Base-by-base conservation (phyloP, 1,140 invertebrate genomes). In the Daktulosphaira vitifoliae region DNA sequence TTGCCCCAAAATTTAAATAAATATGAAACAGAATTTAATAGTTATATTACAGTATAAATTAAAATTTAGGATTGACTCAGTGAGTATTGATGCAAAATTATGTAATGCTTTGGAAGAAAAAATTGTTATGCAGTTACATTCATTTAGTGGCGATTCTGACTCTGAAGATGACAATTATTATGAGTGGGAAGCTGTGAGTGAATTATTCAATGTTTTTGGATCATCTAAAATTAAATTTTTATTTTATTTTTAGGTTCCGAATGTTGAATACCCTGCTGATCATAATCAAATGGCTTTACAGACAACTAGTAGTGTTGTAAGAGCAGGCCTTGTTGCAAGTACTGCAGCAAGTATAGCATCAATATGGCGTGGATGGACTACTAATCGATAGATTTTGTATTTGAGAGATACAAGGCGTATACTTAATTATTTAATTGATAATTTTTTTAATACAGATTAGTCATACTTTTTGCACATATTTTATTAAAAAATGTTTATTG, bases 161-260 rank as follows among this genome's bases (percentile, higher is more conserved):
- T 48, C 56, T 29, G 56, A 62, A 62, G 56, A 62, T 20, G 56
- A 62, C 2, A 62, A 62, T 33, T 62, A 62, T 62, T 48, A 20
- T 62, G 56, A 62, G 29, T 62, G 56, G 56, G 56, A 62, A 62
- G 25, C 25, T 33, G 56, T 62, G 3, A 3, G 56, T 33, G 16
- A n/a, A n/a, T n/a, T 42, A 48, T 18, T 20, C 37, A 23, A 39
- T 39, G 29, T 33, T 33, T 33, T 33, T 33, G 5, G 11, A 33
- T 33, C 29, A 33, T 11, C 29, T 5, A 33, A 33, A 33, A 6
- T 33, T 33, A 33, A 33, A 33, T 33, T 33, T 33, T 33, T 33
- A 13, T 29, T 48, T 4, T 33, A 29, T 9, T 18, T 18, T 48
- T n/a, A 62, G 56, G 42, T 62, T 26, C 39, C 56, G 15, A 62